Evolutionary conservation across 2,888 invertebrate species (phyloP), one percentile per base, ranked within the genome.

Genomic region (Pediacus dermestoides): DNA sequence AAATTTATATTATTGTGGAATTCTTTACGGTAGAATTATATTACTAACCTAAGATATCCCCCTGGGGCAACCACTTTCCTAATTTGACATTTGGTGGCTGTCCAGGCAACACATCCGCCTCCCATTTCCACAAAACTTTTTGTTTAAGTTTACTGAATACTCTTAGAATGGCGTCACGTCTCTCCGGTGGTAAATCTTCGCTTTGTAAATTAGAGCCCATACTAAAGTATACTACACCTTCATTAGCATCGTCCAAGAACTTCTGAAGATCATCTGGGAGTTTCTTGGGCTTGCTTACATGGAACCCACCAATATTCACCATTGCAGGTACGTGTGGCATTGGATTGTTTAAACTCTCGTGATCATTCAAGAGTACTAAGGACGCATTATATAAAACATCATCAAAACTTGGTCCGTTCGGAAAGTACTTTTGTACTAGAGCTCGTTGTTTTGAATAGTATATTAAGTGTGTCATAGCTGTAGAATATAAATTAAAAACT

Each of bases 121-220:
- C 77, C 67, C 72, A 76, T 57, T 77, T 77, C 57, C 76, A 65
- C 4, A 77, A 51, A 13, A 77, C 67, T 16, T 61, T 64, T 25
- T 66, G 76, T 44, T 81, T 79, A 0, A 82, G 52, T 44, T 70
- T 72, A 1, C 72, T 65, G 34, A 85, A 77, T 1, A 74, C 74
- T 38, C 76, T 75, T 7, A 77, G 62, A 15, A 85, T 72, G 1
- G 69, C 73, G 9, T 71, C 60, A 13, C 71, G 65, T 43, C 73
- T 75, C 2, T 74, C 71, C 0, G 58, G 48, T 0, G 76, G 72
- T 33, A 84, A 55, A 46, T 79, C 71, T n/a, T 71, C 66, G 44
- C 76, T 76, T 37, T 72, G 69, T 0, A 79, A 66, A 44, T 76
- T 74, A 1, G 80, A 76, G 2, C 81, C 81, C 57, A 81, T 74